Evolutionary conservation across 2,113 vertebrate genomes (phyloP).

Genomic region (Dolichallabes microphthalmus): DNA sequence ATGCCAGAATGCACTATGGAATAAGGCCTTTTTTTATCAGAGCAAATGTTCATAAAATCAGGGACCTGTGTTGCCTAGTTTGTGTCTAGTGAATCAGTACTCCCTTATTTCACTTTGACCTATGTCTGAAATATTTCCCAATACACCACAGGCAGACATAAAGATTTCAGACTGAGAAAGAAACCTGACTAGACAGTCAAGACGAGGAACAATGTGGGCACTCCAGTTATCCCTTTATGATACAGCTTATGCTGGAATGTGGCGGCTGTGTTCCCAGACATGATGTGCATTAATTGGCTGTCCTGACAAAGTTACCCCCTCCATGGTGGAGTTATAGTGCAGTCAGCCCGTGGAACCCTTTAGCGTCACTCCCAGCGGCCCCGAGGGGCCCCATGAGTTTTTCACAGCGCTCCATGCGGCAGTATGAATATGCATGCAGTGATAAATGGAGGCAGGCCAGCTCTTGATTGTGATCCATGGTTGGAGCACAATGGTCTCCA

Average conservation of each 20-base stretch:
- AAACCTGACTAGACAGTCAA: conserved; percentile 39
- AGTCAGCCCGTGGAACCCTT: conserved; percentile 32
- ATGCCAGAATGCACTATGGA: neutral
- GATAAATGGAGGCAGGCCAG: conserved; percentile 47
- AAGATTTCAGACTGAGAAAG: conserved; percentile 1
- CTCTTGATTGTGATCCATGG: conserved; percentile 51
- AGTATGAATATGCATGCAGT: conserved; percentile 64
- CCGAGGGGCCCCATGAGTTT: conserved; percentile 33
- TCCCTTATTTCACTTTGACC: conserved; percentile 40
- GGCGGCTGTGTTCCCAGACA: conserved; percentile 43
- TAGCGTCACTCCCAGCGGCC: conserved; percentile 33
- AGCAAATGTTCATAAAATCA: neutral
- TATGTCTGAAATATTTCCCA: conserved; percentile 34
- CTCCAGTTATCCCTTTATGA: conserved; percentile 31
- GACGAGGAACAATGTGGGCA: conserved; percentile 1
- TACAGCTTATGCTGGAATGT: conserved; percentile 35
- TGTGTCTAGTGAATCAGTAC: conserved; percentile 32
- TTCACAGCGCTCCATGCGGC: conserved; percentile 55
- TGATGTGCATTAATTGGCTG: conserved; percentile 40
- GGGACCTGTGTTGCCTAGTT: neutral
- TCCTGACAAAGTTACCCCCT: conserved; percentile 36
- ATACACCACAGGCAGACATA: neutral
- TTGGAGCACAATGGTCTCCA: conserved; percentile 43
- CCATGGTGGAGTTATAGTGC: conserved; percentile 12
- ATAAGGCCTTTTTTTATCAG: neutral